Evolutionary conservation across 2,113 vertebrate genomes (phyloP).

Genomic region (Sturnira hondurensis): DNA sequence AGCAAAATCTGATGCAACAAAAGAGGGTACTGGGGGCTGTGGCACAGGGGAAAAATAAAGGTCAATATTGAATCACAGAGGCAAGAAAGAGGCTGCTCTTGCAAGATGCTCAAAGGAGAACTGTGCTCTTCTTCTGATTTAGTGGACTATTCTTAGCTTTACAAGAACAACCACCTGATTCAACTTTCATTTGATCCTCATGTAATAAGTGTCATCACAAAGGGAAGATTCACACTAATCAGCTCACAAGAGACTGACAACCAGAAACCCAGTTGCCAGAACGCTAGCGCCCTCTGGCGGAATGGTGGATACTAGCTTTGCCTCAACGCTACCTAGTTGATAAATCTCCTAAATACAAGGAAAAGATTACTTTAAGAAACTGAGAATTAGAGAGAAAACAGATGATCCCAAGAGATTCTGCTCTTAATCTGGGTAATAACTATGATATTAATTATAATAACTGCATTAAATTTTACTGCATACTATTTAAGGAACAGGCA

Average conservation of each 20-base stretch:
- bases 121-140: not conserved
- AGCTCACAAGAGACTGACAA: not conserved
- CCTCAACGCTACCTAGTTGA: not conserved
- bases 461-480: not conserved
- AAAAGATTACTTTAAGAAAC: not conserved
- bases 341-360: not conserved
- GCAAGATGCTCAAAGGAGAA: not conserved
- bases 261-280: not conserved
- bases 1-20: not conserved
- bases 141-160: not conserved
- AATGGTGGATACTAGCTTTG: not conserved
- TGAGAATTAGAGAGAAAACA: not conserved
- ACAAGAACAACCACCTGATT: not conserved
- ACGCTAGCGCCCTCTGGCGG: not conserved
- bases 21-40: fast-evolving
- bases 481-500: not conserved
- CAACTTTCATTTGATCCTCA: not conserved
- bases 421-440: not conserved
- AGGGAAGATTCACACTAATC: not conserved
- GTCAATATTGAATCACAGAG: not conserved
- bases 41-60: not conserved
- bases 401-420: not conserved
- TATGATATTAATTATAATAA: not conserved
- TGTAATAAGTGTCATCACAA: not conserved
- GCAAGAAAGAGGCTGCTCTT: not conserved